phyloP scores from a whole-genome alignment of 2,888 invertebrate species.

The Limnephilus auricula region DNA sequence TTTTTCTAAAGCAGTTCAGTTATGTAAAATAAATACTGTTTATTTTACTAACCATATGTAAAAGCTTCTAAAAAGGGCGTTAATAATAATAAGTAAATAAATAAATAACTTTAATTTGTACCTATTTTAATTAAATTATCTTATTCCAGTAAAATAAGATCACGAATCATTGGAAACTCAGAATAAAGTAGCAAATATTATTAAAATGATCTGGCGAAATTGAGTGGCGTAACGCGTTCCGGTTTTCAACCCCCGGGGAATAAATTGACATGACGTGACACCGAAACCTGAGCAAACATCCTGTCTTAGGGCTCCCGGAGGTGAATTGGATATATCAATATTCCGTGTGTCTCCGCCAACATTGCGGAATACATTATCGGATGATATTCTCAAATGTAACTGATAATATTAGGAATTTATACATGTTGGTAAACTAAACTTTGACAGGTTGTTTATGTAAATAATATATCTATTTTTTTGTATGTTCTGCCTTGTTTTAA shows the following conservation, averaged over 20 bases:
- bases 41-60: too few relatives aligned
- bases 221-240: not conserved
- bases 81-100: too few relatives aligned
- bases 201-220: not conserved
- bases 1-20: too few relatives aligned
- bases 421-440: not conserved
- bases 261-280: conserved; percentile 20
- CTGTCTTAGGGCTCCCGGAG: not conserved
- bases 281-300: not conserved
- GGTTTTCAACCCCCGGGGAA: not conserved
- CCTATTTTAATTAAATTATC: not conserved
- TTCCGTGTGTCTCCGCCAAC: not conserved
- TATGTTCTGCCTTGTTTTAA: not conserved
- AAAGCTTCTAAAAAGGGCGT: too few relatives aligned
- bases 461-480: not conserved
- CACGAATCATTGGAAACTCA: not conserved
- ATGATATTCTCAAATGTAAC: not conserved
- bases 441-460: not conserved
- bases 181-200: not conserved
- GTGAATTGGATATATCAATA: not conserved
- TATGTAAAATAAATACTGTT: too few relatives aligned
- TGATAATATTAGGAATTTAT: not conserved
- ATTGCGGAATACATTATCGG: not conserved
- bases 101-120: too few relatives aligned
- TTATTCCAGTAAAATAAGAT: not conserved